Evolutionary conservation across 2,113 vertebrate genomes (phyloP).

Genomic region (Sus scrofa): DNA sequence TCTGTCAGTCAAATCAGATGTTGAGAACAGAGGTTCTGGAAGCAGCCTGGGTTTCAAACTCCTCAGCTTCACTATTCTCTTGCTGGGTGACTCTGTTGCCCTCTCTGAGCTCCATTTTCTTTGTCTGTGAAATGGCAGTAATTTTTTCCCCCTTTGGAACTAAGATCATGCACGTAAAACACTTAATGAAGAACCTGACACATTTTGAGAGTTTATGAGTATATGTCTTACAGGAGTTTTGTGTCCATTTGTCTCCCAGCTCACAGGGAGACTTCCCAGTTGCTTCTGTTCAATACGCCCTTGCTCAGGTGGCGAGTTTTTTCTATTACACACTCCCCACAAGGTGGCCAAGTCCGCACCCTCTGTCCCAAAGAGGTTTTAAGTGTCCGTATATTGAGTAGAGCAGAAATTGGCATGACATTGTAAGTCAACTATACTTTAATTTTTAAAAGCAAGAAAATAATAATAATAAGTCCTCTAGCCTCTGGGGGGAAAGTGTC

Average conservation of each 20-base stretch:
- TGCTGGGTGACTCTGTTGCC: not conserved
- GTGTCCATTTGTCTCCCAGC: not conserved
- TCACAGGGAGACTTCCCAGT: not conserved
- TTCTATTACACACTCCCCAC: not conserved
- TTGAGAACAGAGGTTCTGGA: not conserved
- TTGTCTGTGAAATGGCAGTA: not conserved
- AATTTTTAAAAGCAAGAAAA: too few species aligned
- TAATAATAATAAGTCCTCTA: too few species aligned
- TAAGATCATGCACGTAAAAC: not conserved
- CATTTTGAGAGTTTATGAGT: not conserved
- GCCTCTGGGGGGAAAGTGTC: too few species aligned
- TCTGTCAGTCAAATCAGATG: not conserved
- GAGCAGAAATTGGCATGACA: too few species aligned
- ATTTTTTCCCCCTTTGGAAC: not conserved
- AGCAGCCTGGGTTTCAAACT: not conserved
- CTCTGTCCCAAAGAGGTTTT: not conserved
- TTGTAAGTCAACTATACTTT: too few species aligned
- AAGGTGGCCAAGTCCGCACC: not conserved
- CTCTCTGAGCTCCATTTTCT: not conserved
- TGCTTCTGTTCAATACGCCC: not conserved
- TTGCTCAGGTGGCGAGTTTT: not conserved
- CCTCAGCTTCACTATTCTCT: not conserved
- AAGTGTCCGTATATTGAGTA: accelerated
- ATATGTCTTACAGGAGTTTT: not conserved
- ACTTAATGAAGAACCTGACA: not conserved